Evolutionary conservation across 2,797 vertebrate genomes (phyloP), one percentile per base, ranked within the genome.

Genomic region (Etheostoma nigrum): DNA sequence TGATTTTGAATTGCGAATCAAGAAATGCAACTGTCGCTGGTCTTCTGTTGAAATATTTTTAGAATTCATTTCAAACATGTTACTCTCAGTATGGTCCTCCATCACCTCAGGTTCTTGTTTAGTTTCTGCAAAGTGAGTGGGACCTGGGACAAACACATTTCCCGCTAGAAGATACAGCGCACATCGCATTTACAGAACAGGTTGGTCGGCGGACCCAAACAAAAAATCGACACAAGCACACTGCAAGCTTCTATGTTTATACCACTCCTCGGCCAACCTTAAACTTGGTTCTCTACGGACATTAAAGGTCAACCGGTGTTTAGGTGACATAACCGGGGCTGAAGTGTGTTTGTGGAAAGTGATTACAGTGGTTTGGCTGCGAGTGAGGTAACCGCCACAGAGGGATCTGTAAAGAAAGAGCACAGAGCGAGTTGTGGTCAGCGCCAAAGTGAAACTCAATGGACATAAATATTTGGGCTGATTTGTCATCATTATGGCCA

Each of bases 391-490:
- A 78, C 58, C 30, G 51, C 75, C 14, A 40, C 83, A 79, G 72
- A 76, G 89, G 79, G 81, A 87, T 80, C 49, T 1, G 58, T 66
- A 45, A 58, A 60, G 68, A 63, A 58, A 53, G 44, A 67, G 68
- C 74, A 65, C 21, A 67, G 69, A 79, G 77, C 4, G n/a, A 76
- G 79, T 65, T 9, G 78, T 88, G 86, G 90, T 85, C 87, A 85
- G 80, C 90, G 91, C 78, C 87, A 75, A 76, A 92, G 83, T 82
- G 83, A 89, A 91, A 89, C 84, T 89, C 75, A 10, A 83, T 67
- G 84, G 89, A 88, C 87, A 75, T 93, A 94, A 94, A 94, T 93
- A 94, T 94, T 94, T 94, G 90, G 91, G 78, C 86, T 92, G 90
- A 93, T 93, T 91, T 93, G 90, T 93, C 92, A 92, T 93, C 88